A percentile compares a stretch with the other conserved stretches of the same genome.
phyloP scores from a whole-genome alignment of 2,797 vertebrate genomes.

The Tenualosa ilisha region DNA sequence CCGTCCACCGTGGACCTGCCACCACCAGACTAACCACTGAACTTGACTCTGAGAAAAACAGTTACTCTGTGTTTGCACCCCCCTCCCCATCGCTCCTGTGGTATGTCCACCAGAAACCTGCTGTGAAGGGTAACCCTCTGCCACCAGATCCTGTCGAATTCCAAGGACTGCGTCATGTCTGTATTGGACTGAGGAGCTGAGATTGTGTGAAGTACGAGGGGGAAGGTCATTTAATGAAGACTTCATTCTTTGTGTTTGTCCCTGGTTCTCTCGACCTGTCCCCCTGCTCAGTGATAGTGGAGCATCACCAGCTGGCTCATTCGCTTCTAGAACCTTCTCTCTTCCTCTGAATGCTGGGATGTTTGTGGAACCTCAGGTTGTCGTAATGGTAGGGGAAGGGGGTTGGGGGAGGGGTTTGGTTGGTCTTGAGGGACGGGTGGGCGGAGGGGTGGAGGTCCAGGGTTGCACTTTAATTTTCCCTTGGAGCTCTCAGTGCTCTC shows the following conservation, averaged over 20 bases:
- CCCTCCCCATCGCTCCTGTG: background rate
- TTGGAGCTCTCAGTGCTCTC: background rate
- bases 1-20: background rate
- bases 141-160: conserved; percentile 25
- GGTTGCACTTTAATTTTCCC: conserved; percentile 1
- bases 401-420: conserved; percentile 40
- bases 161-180: background rate
- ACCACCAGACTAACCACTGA: conserved; percentile 9
- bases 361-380: background rate
- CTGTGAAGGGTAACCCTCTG: background rate
- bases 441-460: background rate
- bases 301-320: background rate
- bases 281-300: background rate
- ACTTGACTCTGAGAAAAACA: background rate
- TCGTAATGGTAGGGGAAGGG: background rate
- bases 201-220: background rate
- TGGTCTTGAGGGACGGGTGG: conserved; percentile 29
- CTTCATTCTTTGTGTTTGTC: background rate
- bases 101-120: background rate
- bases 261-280: background rate
- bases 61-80: background rate
- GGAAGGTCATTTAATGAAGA: background rate
- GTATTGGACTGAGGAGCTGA: background rate
- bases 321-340: conserved; percentile 40
- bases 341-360: conserved; percentile 14